Evolutionary conservation across 1,140 invertebrate species (phyloP), one percentile per base, ranked within the genome.

Genomic region (Lepidurus couesii): DNA sequence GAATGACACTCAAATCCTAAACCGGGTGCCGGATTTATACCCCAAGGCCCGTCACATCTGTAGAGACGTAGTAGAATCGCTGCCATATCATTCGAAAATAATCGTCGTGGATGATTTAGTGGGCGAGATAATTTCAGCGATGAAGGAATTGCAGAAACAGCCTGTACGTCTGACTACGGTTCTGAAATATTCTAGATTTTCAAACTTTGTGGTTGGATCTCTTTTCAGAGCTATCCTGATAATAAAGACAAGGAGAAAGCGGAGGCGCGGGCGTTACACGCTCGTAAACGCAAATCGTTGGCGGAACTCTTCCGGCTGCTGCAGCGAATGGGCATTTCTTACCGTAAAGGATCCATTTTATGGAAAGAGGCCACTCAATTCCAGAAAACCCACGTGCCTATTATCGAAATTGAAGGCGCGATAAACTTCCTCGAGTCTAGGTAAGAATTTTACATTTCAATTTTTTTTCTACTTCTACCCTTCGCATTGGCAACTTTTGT

Each of bases 221-320:
- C 80, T 78, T 82, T 82, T 75, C 82, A 91, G 88, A 85, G 92
- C 2, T 88, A 88, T 84, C 81, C 82, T 86, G 75, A 76, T 10
- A 84, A 89, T 87, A 82, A 93, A 90, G 87, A 89, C 85, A 81
- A 95, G 91, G 94, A 95, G 84, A 92, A 90, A 82, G 89, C 91
- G 4, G 90, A 92, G 84, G 92, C 93, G 0, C 84, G 85, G 80
- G 81, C 84, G 83, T 91, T 96, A 47, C 87, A 96, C 1, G 90
- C 93, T 80, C 91, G 93, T 81, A 97, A 97, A 84, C 90, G 92
- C 44, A 91, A 93, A 85, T 90, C 90, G 7, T 83, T 98, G 0
- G 88, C 92, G 0, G 93, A 96, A 86, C 87, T 97, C 34, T 97
- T 96, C 82, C 93, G 93, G 83, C 86, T 87, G 13, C 85, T 98